Base-by-base conservation (phyloP, 1,140 invertebrate species). In the Drosophila parvula region DNA sequence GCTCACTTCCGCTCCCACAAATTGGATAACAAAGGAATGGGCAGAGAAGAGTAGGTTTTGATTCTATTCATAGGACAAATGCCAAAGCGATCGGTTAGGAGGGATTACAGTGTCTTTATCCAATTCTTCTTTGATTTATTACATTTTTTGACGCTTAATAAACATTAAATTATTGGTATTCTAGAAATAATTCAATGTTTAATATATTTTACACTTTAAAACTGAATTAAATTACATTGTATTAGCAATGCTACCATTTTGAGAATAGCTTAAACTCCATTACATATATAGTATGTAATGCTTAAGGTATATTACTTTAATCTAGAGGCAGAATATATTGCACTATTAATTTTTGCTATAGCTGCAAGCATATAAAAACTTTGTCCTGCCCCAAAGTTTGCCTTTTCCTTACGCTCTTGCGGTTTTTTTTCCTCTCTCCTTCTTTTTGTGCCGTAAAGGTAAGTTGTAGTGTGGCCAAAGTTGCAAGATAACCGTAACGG, bases 401-500 rank as follows among this genome's bases (percentile, higher is more conserved):
- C 4, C 3, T 22, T 18, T n/a, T 38, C 4, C 50, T 22, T 22
- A 9, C 32, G 18, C 28, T 27, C 5, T 1, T 11, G 5, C 0
- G n/a, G n/a, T 30, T n/a, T 48, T 48, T 50, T 12, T 32, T n/a
- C 7, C 18, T n/a, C 18, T 3, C 16, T 7, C 30, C 18, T 34
- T 34, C 7, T 10, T 18, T 44, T 12, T 44, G 14, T 28, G 45
- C 45, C 12, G 2, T 50, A 3, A n/a, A 14, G 32, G 50, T 55
- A 3, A 12, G 12, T 27, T 55, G 34, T 55, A 55, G 34, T 38
- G 51, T 55, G 51, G 51, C 51, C 18, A 38, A 55, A 55, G 51
- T 55, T 55, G 51, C 51, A 55, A 55, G 51, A 55, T 55, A 55
- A 55, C 51, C 34, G n/a, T 55, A 55, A 55, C 18, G 51, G 51